Base-by-base conservation (phyloP, 1,140 invertebrate species). In the Drosophila eugracilis region DNA sequence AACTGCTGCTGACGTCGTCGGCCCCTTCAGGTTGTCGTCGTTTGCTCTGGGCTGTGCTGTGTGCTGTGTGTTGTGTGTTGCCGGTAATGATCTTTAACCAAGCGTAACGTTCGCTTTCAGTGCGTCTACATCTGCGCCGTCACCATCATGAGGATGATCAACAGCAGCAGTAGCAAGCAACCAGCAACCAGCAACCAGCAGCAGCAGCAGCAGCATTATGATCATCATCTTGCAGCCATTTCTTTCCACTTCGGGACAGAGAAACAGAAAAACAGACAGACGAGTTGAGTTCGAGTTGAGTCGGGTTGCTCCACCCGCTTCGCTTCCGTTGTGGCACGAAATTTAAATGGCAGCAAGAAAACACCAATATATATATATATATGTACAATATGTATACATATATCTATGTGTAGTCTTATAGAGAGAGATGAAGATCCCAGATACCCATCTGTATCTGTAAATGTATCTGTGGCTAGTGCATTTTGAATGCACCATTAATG, bases 31-130 rank as follows among this genome's bases (percentile, higher is more conserved):
- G 69, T 62, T 73, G 71, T 72, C 67, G 71, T 69, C 37, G 57
- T 67, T 45, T 45, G 42, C 39, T 42, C 39, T 6, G 39, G 21
- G 45, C 19, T 50, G 34, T 28, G 45, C 32, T 58, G 45, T 39
- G 53, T 17, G 37, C 10, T 39, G 15, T 24, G 9, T 48, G 32
- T 34, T 34, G 45, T 60, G 66, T 67, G 77, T 72, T 86, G 78
- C 78, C 83, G 83, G 83, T 86, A 86, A 86, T 86, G 83, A 86
- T 86, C 83, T 88, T 88, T 88, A 88, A 88, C 83, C 83, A 88
- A 88, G 83, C 83, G 83, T 78, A 89, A 88, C 83, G 83, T 89
- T 88, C 79, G 83, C 84, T 88, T 88, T 88, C 84, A 88, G 83
- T 88, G 83, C 83, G 84, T 88, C 78, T 81, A 88, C 83, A 88